phyloP scores from a whole-genome alignment of 2,113 vertebrate genomes.

The Chloebia gouldiae region DNA sequence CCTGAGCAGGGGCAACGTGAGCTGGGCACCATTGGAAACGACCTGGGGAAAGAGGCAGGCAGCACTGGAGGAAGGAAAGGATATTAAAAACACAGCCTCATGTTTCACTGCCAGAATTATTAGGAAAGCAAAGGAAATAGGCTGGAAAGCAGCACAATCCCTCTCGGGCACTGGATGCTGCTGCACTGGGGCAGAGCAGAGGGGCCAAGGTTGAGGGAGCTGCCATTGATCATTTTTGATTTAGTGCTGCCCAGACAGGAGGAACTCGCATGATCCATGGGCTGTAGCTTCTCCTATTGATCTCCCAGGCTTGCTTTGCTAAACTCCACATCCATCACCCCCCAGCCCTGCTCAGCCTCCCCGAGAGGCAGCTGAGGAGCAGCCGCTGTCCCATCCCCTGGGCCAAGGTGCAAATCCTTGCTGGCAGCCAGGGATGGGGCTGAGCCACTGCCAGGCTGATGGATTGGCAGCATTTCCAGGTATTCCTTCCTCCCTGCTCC shows the following conservation, averaged over 20 bases:
- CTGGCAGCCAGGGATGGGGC: background rate
- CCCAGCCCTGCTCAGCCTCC: background rate
- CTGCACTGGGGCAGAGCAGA: background rate
- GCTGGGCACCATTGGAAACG: background rate
- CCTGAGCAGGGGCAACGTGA: background rate
- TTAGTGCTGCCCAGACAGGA: constrained; percentile 51
- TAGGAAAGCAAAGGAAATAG: background rate
- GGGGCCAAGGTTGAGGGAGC: constrained; percentile 7
- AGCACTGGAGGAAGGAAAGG: background rate
- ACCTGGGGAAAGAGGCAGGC: background rate
- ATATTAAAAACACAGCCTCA: constrained; percentile 44
- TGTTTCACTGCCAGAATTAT: constrained; percentile 56
- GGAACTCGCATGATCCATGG: constrained; percentile 58
- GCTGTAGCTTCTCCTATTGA: constrained; percentile 63
- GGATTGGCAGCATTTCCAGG: background rate
- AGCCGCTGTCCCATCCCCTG: background rate
- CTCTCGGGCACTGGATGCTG: background rate
- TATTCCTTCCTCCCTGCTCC: background rate
- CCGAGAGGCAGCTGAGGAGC: background rate
- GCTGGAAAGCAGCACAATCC: constrained; percentile 10
- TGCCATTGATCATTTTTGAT: constrained; percentile 66
- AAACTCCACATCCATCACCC: constrained; percentile 71
- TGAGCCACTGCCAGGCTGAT: background rate
- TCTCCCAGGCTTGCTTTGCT: constrained; percentile 52
- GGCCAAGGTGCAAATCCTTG: background rate